A percentile compares a stretch with the other conserved stretches of the same genome.
Conservation (phyloP, 2,797 vertebrate genomes). For the Cynodonichthys magdalenae region DNA sequence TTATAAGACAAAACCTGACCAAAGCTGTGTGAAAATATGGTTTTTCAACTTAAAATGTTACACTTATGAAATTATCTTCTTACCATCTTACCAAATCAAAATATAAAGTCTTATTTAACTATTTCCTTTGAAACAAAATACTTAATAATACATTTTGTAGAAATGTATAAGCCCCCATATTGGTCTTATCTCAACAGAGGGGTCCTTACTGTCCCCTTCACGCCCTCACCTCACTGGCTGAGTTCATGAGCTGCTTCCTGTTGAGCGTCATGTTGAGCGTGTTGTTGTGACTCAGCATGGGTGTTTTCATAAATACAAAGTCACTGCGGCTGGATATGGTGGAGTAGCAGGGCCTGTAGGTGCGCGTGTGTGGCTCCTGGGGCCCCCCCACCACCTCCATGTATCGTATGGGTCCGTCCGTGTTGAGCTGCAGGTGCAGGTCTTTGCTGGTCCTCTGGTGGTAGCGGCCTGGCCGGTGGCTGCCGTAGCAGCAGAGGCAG, state of each 20-base stretch:
- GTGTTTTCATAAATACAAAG: slow-evolving; percentile 93
- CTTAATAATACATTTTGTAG: not conserved
- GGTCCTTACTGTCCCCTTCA: slow-evolving; percentile 14
- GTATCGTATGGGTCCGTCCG: slow-evolving; percentile 94
- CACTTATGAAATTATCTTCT: not conserved
- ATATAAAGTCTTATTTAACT: not conserved
- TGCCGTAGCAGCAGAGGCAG: slow-evolving; percentile 80
- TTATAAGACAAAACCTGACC: slow-evolving; percentile 16
- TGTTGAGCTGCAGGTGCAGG: slow-evolving; percentile 89
- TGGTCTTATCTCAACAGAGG: slow-evolving; percentile 5
- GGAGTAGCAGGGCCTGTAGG: slow-evolving; percentile 92
- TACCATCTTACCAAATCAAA: not conserved
- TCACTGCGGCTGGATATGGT: slow-evolving; percentile 90
- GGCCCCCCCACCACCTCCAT: slow-evolving; percentile 94
- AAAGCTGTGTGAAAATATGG: not conserved
- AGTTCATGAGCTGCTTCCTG: slow-evolving; percentile 85
- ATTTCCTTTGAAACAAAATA: not conserved
- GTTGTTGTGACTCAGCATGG: slow-evolving; percentile 86
- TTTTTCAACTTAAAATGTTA: slow-evolving; percentile 6
- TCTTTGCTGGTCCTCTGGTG: slow-evolving; percentile 90
- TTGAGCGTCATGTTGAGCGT: slow-evolving; percentile 85
- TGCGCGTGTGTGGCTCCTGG: slow-evolving; percentile 87
- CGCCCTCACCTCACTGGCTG: slow-evolving; percentile 82
- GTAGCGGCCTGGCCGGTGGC: slow-evolving; percentile 84
- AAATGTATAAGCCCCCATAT: not conserved